These are phyloP conservation scores for Desmodus rotundus DNA, from an alignment of 2,113 vertebrate species.

Conservation along the genomic window DNA sequence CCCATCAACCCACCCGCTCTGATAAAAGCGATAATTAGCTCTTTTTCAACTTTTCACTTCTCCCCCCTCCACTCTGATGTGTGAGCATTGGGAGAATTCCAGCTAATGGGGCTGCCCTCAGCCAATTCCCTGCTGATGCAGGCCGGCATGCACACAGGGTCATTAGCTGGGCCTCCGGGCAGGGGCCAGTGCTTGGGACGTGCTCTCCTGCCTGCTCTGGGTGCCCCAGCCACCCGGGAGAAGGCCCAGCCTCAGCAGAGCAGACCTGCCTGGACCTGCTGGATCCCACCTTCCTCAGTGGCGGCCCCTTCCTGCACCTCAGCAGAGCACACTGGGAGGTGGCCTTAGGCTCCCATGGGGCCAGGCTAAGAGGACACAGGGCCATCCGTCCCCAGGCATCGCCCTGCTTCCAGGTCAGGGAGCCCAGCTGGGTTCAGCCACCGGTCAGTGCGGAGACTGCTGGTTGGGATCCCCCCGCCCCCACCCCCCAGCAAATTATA, in stretches of 20 bases:
- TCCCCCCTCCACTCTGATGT: constrained; percentile 64
- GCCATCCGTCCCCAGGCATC: constrained; percentile 47
- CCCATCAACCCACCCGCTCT: constrained; percentile 75
- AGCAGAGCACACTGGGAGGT: background rate
- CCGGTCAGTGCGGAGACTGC: constrained; percentile 49
- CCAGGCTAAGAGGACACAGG: background rate
- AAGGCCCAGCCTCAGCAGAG: background rate
- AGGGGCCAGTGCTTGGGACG: constrained; percentile 37
- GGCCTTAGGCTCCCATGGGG: constrained; percentile 11
- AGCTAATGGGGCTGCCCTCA: constrained; percentile 73
- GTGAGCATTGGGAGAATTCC: constrained; percentile 74
- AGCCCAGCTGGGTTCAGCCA: constrained; percentile 65
- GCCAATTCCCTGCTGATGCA: constrained; percentile 51
- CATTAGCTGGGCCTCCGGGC: constrained; percentile 70
- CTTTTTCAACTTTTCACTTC: constrained; percentile 77
- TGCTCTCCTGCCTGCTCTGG: constrained; percentile 14
- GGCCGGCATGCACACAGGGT: constrained; percentile 64
- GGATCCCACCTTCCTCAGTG: constrained; percentile 11
- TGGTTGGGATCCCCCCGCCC: background rate
- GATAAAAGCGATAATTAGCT: constrained; percentile 80
- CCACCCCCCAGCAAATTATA: constrained; percentile 1
- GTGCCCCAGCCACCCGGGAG: constrained; percentile 43
- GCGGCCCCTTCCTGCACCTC: background rate
- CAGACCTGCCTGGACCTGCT: constrained; percentile 63
- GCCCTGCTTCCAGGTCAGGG: constrained; percentile 49